A percentile compares a stretch with the other conserved stretches of the same genome.
Conservation (phyloP, 1,140 invertebrate species). For the Monochamus saltuarius region DNA sequence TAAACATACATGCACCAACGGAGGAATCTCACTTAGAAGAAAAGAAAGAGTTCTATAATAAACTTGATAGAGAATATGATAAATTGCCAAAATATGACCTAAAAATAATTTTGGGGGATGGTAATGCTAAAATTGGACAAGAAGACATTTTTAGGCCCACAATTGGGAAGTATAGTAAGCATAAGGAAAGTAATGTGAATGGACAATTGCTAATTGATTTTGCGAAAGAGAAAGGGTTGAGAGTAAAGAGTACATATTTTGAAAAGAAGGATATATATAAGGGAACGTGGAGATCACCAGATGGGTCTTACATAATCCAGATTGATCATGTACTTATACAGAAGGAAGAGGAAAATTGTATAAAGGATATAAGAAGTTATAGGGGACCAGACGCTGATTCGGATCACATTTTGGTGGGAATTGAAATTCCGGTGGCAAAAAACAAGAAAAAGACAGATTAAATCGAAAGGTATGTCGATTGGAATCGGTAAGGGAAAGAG, state of each 20-base stretch:
- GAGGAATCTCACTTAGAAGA: not conserved
- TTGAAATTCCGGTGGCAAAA: no score
- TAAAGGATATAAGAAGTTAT: not conserved
- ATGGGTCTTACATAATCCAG: slow-evolving; percentile 17
- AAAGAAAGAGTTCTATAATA: slow-evolving; percentile 2
- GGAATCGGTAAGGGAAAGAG: no score
- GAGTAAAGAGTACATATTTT: slow-evolving; percentile 27
- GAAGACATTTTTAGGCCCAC: slow-evolving; percentile 23
- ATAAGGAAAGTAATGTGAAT: slow-evolving; percentile 37
- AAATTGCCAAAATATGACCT: slow-evolving; percentile 12
- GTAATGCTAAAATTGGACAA: slow-evolving; percentile 12
- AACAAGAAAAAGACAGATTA: no score
- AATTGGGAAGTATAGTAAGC: slow-evolving; percentile 45
- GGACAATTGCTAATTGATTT: slow-evolving; percentile 30
- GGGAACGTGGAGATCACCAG: slow-evolving; percentile 34
- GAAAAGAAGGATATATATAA: slow-evolving; percentile 33
- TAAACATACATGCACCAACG: slow-evolving; percentile 1
- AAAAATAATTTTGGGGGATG: slow-evolving; percentile 9
- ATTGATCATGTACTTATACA: not conserved
- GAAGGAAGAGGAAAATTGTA: not conserved
- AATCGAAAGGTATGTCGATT: no score
- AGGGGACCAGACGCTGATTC: not conserved
- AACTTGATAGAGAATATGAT: not conserved
- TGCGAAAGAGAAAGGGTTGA: slow-evolving; percentile 27
- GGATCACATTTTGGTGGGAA: not conserved